Percentiles rank a stretch among this genome's conserved stretches.
These are phyloP conservation scores for Basileuterus tristriatus DNA, from an alignment of 2,797 vertebrate species.

Conservation along the genomic window DNA sequence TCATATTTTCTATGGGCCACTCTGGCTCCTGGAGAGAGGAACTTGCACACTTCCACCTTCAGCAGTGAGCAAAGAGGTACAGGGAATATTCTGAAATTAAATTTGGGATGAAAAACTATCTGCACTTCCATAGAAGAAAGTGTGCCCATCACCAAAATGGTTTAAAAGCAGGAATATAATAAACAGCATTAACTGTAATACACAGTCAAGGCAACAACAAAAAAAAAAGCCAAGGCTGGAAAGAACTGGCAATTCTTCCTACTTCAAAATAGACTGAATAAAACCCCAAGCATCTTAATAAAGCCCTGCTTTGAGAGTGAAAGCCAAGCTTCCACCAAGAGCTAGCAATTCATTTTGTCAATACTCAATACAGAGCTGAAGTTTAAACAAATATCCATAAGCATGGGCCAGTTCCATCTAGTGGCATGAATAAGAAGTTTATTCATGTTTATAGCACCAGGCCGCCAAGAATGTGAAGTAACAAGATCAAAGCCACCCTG, in stretches of 20 bases:
- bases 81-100: neutral
- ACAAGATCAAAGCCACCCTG: conserved; percentile 44
- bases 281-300: neutral
- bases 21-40: neutral
- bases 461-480: neutral
- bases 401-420: conserved; percentile 24
- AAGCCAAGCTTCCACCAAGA: conserved; percentile 14
- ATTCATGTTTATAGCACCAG: neutral
- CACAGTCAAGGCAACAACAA: neutral
- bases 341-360: conserved; percentile 23
- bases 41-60: neutral
- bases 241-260: neutral
- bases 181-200: neutral
- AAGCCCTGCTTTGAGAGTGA: conserved; percentile 7
- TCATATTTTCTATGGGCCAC: fast-evolving
- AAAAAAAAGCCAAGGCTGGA: neutral
- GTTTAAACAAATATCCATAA: conserved; percentile 45
- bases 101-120: neutral
- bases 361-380: neutral
- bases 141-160: neutral
- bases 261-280: neutral
- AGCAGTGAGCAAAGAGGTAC: neutral
- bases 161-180: neutral
- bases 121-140: neutral
- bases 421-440: conserved; percentile 26